These are phyloP conservation scores for Pagrus major DNA, from an alignment of 2,113 vertebrate species.

Conservation along the genomic window DNA sequence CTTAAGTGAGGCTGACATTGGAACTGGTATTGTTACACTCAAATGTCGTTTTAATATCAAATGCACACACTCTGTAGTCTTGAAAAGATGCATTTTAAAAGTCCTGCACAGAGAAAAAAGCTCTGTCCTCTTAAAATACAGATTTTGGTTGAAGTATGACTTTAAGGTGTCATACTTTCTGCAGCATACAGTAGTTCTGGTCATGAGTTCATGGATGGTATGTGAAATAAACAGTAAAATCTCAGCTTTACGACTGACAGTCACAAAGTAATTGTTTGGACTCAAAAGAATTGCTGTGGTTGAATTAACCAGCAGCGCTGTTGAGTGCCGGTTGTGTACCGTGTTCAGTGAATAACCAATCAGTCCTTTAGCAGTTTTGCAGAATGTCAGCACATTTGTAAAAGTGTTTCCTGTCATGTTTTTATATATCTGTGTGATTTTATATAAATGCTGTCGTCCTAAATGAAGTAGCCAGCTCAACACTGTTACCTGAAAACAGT, in stretches of 20 bases:
- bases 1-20: slow-evolving; percentile 14
- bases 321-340: slow-evolving; percentile 15
- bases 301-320: not conserved
- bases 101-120: not conserved
- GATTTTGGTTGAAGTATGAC: not conserved
- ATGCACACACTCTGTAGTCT: not conserved
- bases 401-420: slow-evolving; percentile 43
- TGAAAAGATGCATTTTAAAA: not conserved
- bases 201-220: slow-evolving; percentile 1
- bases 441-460: slow-evolving; percentile 69
- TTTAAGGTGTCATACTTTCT: not conserved
- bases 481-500: slow-evolving; percentile 78
- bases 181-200: not conserved
- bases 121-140: slow-evolving; percentile 5
- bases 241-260: slow-evolving; percentile 3
- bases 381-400: slow-evolving; percentile 54
- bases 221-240: slow-evolving; percentile 12
- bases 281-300: slow-evolving; percentile 5
- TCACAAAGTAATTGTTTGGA: slow-evolving; percentile 17
- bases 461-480: slow-evolving; percentile 80
- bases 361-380: slow-evolving; percentile 37
- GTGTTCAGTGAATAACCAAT: slow-evolving; percentile 52
- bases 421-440: slow-evolving; percentile 63
- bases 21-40: slow-evolving; percentile 10
- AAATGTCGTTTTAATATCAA: slow-evolving; percentile 17